phyloP scores from a whole-genome alignment of 2,888 invertebrate genomes.

The Camponotus fellah region DNA sequence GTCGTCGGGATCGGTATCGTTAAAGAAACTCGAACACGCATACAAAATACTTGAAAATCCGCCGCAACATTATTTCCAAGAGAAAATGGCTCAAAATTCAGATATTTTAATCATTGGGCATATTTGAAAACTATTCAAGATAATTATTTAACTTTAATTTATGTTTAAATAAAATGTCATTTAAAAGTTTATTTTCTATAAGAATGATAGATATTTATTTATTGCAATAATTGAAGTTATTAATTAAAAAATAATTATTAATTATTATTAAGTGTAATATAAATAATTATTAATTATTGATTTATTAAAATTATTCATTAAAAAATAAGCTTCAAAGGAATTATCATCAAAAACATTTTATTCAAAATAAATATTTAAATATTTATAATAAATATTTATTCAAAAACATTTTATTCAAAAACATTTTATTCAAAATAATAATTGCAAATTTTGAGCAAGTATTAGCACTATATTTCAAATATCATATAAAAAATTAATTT shows the following conservation, averaged over 20 bases:
- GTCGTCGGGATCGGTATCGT: slow-evolving; percentile 40
- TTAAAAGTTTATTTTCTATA: neutral
- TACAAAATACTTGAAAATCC: neutral
- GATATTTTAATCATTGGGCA: neutral
- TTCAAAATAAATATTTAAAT: too few relatives aligned
- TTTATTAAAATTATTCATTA: neutral
- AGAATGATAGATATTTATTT: neutral
- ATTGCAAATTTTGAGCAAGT: neutral
- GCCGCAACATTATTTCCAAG: slow-evolving; percentile 10
- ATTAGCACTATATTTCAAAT: too few relatives aligned
- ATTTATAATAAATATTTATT: too few relatives aligned
- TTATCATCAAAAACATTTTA: neutral
- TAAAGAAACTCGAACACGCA: slow-evolving; percentile 17
- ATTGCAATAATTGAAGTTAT: neutral
- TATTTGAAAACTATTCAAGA: neutral
- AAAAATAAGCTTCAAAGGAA: neutral
- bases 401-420: neutral
- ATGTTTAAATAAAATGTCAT: neutral
- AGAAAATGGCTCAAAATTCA: slow-evolving; percentile 3
- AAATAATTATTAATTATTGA: neutral
- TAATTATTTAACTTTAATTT: neutral
- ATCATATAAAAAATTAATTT: too few relatives aligned
- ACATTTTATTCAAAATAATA: neutral
- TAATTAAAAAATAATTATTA: neutral
- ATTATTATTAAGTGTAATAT: too few relatives aligned